phyloP scores from a whole-genome alignment of 2,888 invertebrate genomes.

The Tipula confusa region DNA sequence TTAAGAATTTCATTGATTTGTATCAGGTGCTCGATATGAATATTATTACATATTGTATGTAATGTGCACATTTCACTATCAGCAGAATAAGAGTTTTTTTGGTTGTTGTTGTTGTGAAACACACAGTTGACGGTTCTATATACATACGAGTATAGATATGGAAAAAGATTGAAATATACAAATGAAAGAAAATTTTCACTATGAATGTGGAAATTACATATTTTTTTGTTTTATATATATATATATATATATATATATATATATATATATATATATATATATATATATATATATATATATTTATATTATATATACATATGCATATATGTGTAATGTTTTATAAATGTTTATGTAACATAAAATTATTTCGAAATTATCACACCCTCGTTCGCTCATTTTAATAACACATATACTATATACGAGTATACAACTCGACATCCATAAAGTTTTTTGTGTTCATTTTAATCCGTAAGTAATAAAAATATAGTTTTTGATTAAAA shows the following conservation, averaged over 20 bases:
- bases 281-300: too few relatives aligned
- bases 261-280: too few relatives aligned
- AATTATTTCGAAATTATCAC: conserved; percentile 12
- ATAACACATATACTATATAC: not conserved
- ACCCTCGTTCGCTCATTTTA: conserved; percentile 5
- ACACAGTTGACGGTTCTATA: not conserved
- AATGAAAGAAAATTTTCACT: not conserved
- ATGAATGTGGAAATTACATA: conserved; percentile 3
- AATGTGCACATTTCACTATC: not conserved
- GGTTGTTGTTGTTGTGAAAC: too few relatives aligned
- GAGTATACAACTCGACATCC: not conserved
- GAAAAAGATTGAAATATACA: not conserved
- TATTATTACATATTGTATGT: not conserved
- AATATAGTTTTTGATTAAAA: conserved; percentile 25
- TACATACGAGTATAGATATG: not conserved
- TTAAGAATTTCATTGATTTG: conserved; percentile 15
- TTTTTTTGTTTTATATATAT: not conserved
- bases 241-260: not conserved
- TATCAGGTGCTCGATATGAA: conserved; percentile 3
- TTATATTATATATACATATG: too few relatives aligned
- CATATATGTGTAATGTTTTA: not conserved
- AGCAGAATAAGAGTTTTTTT: not conserved
- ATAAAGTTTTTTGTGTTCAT: not conserved
- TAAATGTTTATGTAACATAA: not conserved
- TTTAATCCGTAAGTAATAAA: conserved; percentile 25